Conservation (phyloP, 2,888 invertebrate species). For the Archips xylosteana region DNA sequence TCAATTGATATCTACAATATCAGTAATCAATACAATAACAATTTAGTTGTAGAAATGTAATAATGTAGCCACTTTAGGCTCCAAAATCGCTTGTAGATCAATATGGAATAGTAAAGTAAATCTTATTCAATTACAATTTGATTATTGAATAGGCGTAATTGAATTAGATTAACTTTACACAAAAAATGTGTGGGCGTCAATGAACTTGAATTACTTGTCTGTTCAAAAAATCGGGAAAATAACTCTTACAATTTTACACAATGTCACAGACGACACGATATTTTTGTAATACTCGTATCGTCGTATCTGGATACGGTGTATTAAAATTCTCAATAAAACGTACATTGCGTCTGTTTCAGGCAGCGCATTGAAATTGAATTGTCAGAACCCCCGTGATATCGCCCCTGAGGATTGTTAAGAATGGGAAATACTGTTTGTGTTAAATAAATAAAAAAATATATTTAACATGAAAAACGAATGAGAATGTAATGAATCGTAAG, state of each 20-base stretch:
- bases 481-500: conserved; percentile 5
- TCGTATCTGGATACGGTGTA: conserved; percentile 22
- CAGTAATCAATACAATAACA: no score
- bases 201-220: no score
- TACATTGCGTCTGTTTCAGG: conserved; percentile 58
- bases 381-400: conserved; percentile 62
- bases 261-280: conserved; percentile 10
- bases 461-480: conserved; percentile 17
- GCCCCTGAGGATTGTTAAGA: conserved; percentile 52
- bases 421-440: conserved; percentile 16
- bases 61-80: no score
- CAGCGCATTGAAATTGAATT: conserved; percentile 73
- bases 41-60: no score
- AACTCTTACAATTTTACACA: background rate
- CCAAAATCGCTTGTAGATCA: no score
- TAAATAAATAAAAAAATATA: conserved; percentile 22
- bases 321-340: conserved; percentile 68
- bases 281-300: conserved; percentile 13
- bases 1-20: no score
- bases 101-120: no score
- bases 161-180: no score
- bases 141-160: no score
- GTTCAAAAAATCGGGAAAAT: background rate
- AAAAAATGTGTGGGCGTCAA: no score
- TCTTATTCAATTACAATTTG: no score